These are phyloP conservation scores for Okamejei kenojei DNA, from an alignment of 2,797 vertebrate genomes.

Conservation along the genomic window DNA sequence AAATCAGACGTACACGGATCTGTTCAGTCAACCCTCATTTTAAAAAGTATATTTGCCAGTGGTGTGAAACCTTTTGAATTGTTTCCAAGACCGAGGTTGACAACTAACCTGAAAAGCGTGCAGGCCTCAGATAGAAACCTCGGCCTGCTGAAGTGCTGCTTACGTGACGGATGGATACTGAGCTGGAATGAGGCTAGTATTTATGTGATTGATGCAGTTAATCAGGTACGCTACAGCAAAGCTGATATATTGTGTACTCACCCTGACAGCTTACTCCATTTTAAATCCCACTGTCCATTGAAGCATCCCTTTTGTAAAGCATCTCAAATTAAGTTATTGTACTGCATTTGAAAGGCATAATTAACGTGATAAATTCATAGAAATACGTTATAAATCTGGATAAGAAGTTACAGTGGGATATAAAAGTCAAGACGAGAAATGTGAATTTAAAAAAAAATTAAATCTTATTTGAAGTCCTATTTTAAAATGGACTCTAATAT, in stretches of 20 bases:
- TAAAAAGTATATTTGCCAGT: constrained; percentile 71
- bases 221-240: constrained; percentile 63
- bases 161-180: constrained; percentile 81
- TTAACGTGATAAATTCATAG: neutral
- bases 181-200: constrained; percentile 95
- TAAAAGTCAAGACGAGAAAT: neutral
- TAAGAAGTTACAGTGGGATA: neutral
- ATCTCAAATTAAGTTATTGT: neutral
- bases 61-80: constrained; percentile 76
- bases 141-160: constrained; percentile 78
- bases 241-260: neutral
- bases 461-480: neutral
- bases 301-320: neutral
- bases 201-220: constrained; percentile 78
- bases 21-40: constrained; percentile 79
- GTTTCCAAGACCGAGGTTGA: constrained; percentile 68
- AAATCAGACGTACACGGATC: constrained; percentile 74
- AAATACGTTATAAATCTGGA: neutral
- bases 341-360: neutral
- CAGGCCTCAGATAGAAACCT: constrained; percentile 72
- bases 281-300: neutral
- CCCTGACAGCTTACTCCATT: neutral
- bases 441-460: too few species aligned
- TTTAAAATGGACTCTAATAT: neutral
- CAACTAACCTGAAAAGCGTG: constrained; percentile 48